These are phyloP conservation scores for Ganaspis sp. DNA, from an alignment of 1,140 invertebrate genomes.

Conservation along the genomic window DNA sequence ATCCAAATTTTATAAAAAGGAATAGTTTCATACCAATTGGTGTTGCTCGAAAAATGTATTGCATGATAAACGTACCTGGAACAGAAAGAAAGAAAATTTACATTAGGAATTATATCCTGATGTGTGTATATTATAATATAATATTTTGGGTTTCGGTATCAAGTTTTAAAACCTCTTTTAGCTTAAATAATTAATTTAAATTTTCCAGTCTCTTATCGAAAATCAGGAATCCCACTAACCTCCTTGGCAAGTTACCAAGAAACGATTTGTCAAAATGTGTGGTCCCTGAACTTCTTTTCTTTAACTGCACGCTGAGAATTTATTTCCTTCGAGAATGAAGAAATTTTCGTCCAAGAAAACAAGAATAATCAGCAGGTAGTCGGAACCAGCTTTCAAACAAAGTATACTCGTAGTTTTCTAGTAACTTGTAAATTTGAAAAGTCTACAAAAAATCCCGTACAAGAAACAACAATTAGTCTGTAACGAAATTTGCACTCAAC, in stretches of 20 bases:
- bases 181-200: neutral
- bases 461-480: neutral
- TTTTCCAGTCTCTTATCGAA: constrained; percentile 58
- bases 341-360: neutral
- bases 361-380: constrained; percentile 12
- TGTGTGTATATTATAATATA: constrained; percentile 24
- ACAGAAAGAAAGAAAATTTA: constrained; percentile 41
- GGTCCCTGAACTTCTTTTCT: constrained; percentile 46
- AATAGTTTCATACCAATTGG: neutral
- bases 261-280: constrained; percentile 50
- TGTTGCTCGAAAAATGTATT: neutral
- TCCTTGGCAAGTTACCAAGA: constrained; percentile 63
- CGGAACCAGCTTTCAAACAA: neutral
- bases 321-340: constrained; percentile 53
- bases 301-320: constrained; percentile 57
- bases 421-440: neutral
- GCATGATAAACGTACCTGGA: constrained; percentile 43
- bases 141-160: constrained; percentile 32
- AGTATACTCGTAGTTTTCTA: neutral
- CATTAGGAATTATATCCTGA: constrained; percentile 35
- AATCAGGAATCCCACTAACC: constrained; percentile 70
- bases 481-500: too few species aligned
- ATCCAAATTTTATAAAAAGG: neutral
- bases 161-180: neutral
- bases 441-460: neutral